Percentiles rank a stretch among this genome's conserved stretches.
Evolutionary conservation across 1,140 invertebrate species (phyloP).

Genomic region (Pseudachorutes palmiensis): DNA sequence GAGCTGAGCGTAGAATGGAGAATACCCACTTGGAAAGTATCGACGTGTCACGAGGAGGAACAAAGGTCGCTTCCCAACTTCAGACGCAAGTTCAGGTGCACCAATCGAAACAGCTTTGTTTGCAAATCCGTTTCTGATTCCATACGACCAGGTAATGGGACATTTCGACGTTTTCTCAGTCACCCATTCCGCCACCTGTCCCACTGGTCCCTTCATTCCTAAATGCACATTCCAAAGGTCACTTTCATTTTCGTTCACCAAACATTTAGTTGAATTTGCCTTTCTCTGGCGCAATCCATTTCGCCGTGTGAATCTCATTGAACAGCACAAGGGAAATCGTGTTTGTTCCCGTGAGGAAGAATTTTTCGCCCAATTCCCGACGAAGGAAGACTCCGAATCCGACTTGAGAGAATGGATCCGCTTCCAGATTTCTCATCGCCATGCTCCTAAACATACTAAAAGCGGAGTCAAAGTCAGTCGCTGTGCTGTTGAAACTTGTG

Average conservation of each 20-base stretch:
- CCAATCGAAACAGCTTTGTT: slow-evolving; percentile 31
- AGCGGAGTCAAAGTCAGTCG: slow-evolving; percentile 10
- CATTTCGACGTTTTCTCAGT: slow-evolving; percentile 25
- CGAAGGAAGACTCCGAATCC: slow-evolving; percentile 33
- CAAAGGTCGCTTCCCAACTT: slow-evolving; percentile 31
- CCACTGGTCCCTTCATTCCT: slow-evolving; percentile 31
- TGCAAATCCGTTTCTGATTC: slow-evolving; percentile 35
- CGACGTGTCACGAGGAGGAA: slow-evolving; percentile 35
- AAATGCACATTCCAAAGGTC: neutral
- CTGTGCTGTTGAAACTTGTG: slow-evolving; percentile 32
- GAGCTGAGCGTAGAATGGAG: slow-evolving; percentile 34
- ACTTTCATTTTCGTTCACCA: neutral
- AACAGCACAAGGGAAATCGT: slow-evolving; percentile 37
- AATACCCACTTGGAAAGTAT: slow-evolving; percentile 34
- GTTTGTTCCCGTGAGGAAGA: slow-evolving; percentile 29
- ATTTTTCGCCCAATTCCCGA: slow-evolving; percentile 31
- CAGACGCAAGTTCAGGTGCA: slow-evolving; percentile 26
- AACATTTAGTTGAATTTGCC: slow-evolving; percentile 8
- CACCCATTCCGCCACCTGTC: slow-evolving; percentile 35
- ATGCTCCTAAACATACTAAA: slow-evolving; percentile 35
- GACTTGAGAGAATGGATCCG: slow-evolving; percentile 37
- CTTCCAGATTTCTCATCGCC: slow-evolving; percentile 35
- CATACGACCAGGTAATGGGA: slow-evolving; percentile 36
- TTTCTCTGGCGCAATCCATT: slow-evolving; percentile 29
- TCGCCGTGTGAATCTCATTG: slow-evolving; percentile 38